Percentiles rank a stretch among this genome's conserved stretches.
These are phyloP conservation scores for Bufo gargarizans DNA, from an alignment of 2,113 vertebrate species.

Conservation along the genomic window DNA sequence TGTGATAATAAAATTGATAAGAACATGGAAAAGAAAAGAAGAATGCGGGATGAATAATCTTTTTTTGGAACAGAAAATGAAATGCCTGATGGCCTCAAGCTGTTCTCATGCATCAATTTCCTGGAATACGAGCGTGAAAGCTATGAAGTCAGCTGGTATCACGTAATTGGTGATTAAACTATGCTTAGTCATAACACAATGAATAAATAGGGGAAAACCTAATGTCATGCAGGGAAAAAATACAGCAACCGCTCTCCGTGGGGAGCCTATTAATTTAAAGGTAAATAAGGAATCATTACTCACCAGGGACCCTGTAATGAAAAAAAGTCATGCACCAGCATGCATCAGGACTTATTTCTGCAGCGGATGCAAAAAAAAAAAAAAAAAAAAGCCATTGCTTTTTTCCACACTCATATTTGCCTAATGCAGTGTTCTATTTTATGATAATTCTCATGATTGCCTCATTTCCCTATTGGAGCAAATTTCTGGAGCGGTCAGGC, in stretches of 20 bases:
- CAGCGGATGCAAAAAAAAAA: background rate
- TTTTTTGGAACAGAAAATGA: background rate
- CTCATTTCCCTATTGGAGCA: background rate
- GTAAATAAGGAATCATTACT: slow-evolving; percentile 51
- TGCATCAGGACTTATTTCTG: slow-evolving; percentile 31
- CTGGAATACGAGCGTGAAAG: slow-evolving; percentile 18
- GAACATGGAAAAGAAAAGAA: background rate
- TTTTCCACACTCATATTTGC: background rate
- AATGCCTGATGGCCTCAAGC: background rate
- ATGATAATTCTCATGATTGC: background rate
- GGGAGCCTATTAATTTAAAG: slow-evolving; percentile 53
- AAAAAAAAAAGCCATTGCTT: background rate
- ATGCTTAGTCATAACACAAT: slow-evolving; percentile 36
- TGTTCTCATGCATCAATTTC: background rate
- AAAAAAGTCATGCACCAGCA: slow-evolving; percentile 22
- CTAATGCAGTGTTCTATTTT: background rate
- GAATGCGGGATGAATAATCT: background rate
- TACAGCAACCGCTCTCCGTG: slow-evolving; percentile 7
- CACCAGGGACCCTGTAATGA: slow-evolving; percentile 32
- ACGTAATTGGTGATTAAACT: slow-evolving; percentile 45
- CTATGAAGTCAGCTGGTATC: slow-evolving; percentile 15
- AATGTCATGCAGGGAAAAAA: slow-evolving; percentile 36
- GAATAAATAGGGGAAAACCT: slow-evolving; percentile 34
- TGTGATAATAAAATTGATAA: background rate
- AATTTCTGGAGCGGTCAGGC: background rate